Evolutionary conservation across 1,140 invertebrate species (phyloP).

Genomic region (Drosophila elegans): DNA sequence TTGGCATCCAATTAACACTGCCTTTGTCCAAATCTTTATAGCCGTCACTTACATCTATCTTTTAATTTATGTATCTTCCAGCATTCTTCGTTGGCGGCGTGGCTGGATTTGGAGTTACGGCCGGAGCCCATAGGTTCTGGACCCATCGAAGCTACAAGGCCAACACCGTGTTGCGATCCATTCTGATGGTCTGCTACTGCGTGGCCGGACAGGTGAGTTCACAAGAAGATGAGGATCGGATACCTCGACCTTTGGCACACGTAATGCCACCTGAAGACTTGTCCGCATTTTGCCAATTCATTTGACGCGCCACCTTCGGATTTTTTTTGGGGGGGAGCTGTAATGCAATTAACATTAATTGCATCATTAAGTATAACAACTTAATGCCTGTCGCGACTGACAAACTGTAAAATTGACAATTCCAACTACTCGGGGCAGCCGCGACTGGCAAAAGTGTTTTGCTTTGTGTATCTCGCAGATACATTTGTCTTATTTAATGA

Average conservation of each 20-base stretch:
- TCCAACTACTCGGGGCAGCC: conserved; percentile 24
- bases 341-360: conserved; percentile 79
- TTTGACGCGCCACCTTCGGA: conserved; percentile 31
- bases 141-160: conserved; percentile 94
- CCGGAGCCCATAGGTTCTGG: conserved; percentile 93
- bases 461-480: conserved; percentile 61
- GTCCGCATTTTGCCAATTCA: conserved; percentile 44
- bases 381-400: conserved; percentile 65
- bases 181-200: conserved; percentile 89
- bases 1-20: conserved; percentile 65
- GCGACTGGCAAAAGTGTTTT: conserved; percentile 30
- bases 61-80: conserved; percentile 64
- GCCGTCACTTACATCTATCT: conserved; percentile 8
- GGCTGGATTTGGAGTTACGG: conserved; percentile 90
- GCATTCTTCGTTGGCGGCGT: conserved; percentile 85
- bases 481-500: conserved; percentile 77
- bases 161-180: conserved; percentile 88
- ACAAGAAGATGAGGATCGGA: background rate
- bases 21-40: conserved; percentile 41
- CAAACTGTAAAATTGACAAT: conserved; percentile 55
- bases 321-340: conserved; percentile 28
- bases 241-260: conserved; percentile 9
- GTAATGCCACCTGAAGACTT: conserved; percentile 31
- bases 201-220: conserved; percentile 88
- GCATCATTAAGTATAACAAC: conserved; percentile 78